Evolutionary conservation across 2,797 vertebrate species (phyloP).

Genomic region (Lithobates sylvaticus): DNA sequence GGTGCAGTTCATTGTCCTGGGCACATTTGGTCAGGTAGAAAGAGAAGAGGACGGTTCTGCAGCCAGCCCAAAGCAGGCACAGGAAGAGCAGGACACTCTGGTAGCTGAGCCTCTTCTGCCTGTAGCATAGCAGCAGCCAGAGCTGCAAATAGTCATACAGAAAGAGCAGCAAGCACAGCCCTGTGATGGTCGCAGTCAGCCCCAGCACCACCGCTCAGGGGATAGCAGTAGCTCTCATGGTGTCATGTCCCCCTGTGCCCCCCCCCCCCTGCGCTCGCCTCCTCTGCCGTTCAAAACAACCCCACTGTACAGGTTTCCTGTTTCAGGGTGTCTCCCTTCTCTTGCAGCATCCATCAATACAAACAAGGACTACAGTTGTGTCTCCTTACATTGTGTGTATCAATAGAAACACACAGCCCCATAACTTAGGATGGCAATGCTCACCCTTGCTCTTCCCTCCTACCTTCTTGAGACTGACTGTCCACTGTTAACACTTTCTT

Average conservation of each 20-base stretch:
- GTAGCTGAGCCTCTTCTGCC: slow-evolving; percentile 90
- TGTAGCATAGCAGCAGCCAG: slow-evolving; percentile 90
- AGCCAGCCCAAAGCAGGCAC: slow-evolving; percentile 91
- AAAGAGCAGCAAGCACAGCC: slow-evolving; percentile 88
- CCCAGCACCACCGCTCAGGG: slow-evolving; percentile 86
- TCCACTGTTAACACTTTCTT: too few relatives aligned
- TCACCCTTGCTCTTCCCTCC: too few relatives aligned
- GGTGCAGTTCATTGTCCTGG: slow-evolving; percentile 81
- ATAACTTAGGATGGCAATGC: too few relatives aligned
- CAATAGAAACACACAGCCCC: too few relatives aligned
- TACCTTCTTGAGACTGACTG: too few relatives aligned
- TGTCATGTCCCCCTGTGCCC: not conserved
- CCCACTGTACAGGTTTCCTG: slow-evolving; percentile 63
- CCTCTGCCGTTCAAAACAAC: slow-evolving; percentile 71
- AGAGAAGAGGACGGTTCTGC: slow-evolving; percentile 92
- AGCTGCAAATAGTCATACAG: slow-evolving; percentile 94
- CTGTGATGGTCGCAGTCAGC: slow-evolving; percentile 86
- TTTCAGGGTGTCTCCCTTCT: too few relatives aligned
- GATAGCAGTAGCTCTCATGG: slow-evolving; percentile 69
- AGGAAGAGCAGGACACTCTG: slow-evolving; percentile 91
- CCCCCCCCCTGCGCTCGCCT: slow-evolving; percentile 22
- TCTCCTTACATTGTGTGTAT: too few relatives aligned
- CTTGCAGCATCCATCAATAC: too few relatives aligned
- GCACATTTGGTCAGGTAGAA: slow-evolving; percentile 89
- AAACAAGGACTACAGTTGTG: too few relatives aligned